These are phyloP conservation scores for Microtus richardsoni DNA, from an alignment of 2,113 vertebrate genomes.

Conservation along the genomic window DNA sequence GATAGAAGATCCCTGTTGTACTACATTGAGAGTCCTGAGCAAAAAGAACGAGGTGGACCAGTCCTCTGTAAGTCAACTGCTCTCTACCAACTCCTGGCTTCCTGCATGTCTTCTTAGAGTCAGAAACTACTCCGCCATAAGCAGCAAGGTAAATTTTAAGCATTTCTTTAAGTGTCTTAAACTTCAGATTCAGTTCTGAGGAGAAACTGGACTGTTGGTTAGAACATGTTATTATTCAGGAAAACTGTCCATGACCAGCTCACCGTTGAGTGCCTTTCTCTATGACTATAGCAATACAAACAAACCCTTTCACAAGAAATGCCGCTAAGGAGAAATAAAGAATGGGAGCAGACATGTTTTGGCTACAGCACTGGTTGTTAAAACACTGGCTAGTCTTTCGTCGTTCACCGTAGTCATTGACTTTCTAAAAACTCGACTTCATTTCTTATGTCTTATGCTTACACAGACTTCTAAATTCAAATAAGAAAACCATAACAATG, in stretches of 20 bases:
- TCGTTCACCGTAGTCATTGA: conserved; percentile 62
- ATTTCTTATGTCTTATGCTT: conserved; percentile 37
- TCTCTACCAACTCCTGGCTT: background rate
- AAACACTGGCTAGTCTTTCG: conserved; percentile 80
- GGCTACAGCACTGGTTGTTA: conserved; percentile 78
- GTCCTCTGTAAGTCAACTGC: background rate
- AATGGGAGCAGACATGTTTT: conserved; percentile 85
- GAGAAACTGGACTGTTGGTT: conserved; percentile 57
- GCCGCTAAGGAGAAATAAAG: conserved; percentile 84
- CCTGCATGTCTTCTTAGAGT: conserved; percentile 11
- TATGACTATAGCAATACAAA: conserved; percentile 82
- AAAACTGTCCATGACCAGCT: conserved; percentile 53
- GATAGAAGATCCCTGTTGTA: background rate
- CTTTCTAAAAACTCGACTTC: conserved; percentile 68
- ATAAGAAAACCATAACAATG: background rate
- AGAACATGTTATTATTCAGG: conserved; percentile 62
- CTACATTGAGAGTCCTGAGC: background rate
- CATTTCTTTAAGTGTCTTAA: conserved; percentile 69
- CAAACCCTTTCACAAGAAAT: conserved; percentile 84
- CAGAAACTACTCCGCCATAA: background rate
- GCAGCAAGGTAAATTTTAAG: conserved; percentile 61
- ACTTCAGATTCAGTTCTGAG: conserved; percentile 72
- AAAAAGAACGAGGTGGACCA: conserved; percentile 51
- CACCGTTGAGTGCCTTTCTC: conserved; percentile 51
- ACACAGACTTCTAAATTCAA: conserved; percentile 57